phyloP scores from a whole-genome alignment of 2,888 invertebrate species.

The Plebejus argus region DNA sequence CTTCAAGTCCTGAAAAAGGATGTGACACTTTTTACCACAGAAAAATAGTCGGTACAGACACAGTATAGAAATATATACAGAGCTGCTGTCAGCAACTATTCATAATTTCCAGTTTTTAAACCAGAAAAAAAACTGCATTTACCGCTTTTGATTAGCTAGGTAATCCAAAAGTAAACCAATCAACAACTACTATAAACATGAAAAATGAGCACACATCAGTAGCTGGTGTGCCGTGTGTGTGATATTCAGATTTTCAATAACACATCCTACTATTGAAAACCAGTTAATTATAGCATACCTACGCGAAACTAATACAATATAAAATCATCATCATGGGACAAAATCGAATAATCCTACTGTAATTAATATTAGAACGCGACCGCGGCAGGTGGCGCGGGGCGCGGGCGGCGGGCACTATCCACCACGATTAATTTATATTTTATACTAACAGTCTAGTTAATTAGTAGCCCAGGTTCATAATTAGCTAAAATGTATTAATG shows the following conservation, averaged over 20 bases:
- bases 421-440: constrained; percentile 64
- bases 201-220: too few species aligned
- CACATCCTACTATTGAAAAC: background rate
- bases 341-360: constrained; percentile 44
- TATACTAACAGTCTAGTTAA: constrained; percentile 58
- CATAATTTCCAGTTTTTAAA: too few species aligned
- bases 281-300: constrained; percentile 14
- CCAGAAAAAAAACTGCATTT: too few species aligned
- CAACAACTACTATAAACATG: too few species aligned
- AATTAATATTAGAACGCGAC: constrained; percentile 47
- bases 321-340: constrained; percentile 37
- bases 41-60: too few species aligned
- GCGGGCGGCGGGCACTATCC: constrained; percentile 50
- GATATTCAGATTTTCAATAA: constrained; percentile 2
- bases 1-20: too few species aligned
- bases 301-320: constrained; percentile 35
- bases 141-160: too few species aligned
- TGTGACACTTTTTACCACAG: too few species aligned
- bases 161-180: too few species aligned
- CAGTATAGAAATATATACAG: too few species aligned
- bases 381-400: constrained; percentile 46
- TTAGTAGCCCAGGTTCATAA: constrained; percentile 67
- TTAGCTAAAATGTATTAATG: constrained; percentile 71
- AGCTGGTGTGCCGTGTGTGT: background rate
- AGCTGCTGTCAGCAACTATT: too few species aligned